Evolutionary conservation across 2,113 vertebrate species (phyloP).

Genomic region (Taurulus bubalis): DNA sequence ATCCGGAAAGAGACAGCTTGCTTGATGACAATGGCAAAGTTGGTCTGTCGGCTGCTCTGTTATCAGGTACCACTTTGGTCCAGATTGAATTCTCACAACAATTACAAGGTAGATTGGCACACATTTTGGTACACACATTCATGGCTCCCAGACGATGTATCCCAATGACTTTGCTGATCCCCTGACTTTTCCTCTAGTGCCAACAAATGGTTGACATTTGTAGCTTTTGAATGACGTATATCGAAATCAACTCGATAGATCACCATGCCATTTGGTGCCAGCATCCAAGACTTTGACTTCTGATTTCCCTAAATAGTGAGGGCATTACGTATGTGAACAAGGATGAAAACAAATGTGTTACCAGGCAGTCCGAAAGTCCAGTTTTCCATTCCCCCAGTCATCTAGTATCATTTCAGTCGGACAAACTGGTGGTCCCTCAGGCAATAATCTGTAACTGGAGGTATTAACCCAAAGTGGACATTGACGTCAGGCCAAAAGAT

Average conservation of each 20-base stretch:
- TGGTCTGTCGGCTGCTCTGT: background rate
- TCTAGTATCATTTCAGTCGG: conserved; percentile 12
- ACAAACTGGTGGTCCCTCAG: conserved; percentile 10
- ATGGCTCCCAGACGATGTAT: background rate
- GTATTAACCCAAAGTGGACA: conserved; percentile 34
- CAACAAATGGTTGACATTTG: background rate
- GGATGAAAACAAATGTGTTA: background rate
- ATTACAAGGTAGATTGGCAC: background rate
- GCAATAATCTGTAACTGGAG: conserved; percentile 39
- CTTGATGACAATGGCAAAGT: background rate
- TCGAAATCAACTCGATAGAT: background rate
- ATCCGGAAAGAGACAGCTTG: conserved; percentile 5
- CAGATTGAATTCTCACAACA: background rate
- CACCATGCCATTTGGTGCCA: background rate
- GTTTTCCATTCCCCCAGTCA: conserved; percentile 22
- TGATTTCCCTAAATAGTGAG: background rate
- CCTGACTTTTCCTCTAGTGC: background rate
- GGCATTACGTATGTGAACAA: background rate
- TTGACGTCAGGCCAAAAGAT: conserved; percentile 28
- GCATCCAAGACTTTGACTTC: background rate
- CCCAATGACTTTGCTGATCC: background rate
- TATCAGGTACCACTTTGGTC: background rate
- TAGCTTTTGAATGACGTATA: background rate
- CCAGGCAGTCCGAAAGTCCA: background rate
- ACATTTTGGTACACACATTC: background rate